Base-by-base conservation (phyloP, 2,888 invertebrate genomes). In the Ophioninae sp. region DNA sequence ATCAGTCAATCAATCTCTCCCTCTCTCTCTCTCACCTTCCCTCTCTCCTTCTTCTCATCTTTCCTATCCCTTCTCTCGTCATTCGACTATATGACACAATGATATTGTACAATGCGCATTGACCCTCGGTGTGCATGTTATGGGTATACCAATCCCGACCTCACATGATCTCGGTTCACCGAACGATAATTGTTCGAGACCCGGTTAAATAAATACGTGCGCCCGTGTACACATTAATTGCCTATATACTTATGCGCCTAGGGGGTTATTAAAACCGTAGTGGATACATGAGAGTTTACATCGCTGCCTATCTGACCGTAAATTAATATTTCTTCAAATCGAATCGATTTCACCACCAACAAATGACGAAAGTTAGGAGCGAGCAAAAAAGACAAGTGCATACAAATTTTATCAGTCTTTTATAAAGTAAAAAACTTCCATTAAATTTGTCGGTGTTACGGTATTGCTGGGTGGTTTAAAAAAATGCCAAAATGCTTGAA, bases 171-270 rank as follows among this genome's bases (percentile, higher is more conserved):
- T 75, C 72, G 73, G 73, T 78, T 78, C 78, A 79, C 67, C 75
- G 56, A 21, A 65, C 41, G 65, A 79, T 82, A 75, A 82, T 82
- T 79, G 75, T 72, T 75, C 62, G 67, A 79, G 62, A 50, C 23
- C 20, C 72, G 75, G 57, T 70, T 79, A 82, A 72, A 82, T 82
- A 76, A 82, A 76, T 79, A 41, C 57, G 44, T 59, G 8, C 13
- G 56, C 20, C 20, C 65, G 64, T 75, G 37, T 65, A 20, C 21
- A 30, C 57, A 75, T 75, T 21, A 30, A 65, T 65, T 56, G 50
- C 39, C 56, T 67, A 7, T 41, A 61, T 67, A 73, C 59, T 41
- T 21, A 50, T 61, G 17, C 17, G 6, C 21, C 30, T 30, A 21
- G 30, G 30, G 68, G 59, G 23, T 69, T 78, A 77, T 69, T 78